phyloP scores from a whole-genome alignment of 2,888 invertebrate species.

The Noctuana brunneofusca region DNA sequence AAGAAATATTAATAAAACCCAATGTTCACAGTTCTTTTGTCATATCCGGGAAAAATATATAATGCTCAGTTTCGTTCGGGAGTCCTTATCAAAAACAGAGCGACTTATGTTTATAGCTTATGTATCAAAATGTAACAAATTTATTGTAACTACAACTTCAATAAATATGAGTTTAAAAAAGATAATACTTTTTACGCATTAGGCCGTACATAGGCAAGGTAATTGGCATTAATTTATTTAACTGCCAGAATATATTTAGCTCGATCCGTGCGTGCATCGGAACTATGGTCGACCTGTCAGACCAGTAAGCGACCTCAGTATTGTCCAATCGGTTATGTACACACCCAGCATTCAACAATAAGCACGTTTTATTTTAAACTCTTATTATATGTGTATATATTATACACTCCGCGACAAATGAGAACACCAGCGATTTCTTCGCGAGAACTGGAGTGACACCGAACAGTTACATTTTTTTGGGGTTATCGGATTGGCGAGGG shows the following conservation, averaged over 20 bases:
- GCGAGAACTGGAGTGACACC: constrained; percentile 45
- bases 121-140: neutral
- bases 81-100: constrained; percentile 57
- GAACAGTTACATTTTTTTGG: constrained; percentile 59
- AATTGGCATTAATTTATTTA: constrained; percentile 56
- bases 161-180: constrained; percentile 33
- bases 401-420: constrained; percentile 38
- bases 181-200: constrained; percentile 28
- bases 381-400: constrained; percentile 38
- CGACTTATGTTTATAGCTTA: neutral
- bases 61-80: constrained; percentile 58
- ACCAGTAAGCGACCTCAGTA: constrained; percentile 77
- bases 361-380: constrained; percentile 52
- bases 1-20: constrained; percentile 18
- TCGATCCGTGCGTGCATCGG: constrained; percentile 52
- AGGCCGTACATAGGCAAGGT: constrained; percentile 42
- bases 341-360: constrained; percentile 51
- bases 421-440: constrained; percentile 35
- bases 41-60: constrained; percentile 45
- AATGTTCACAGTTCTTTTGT: constrained; percentile 19
- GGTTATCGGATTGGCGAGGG: constrained; percentile 53
- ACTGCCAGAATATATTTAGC: constrained; percentile 43
- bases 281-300: constrained; percentile 64
- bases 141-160: neutral
- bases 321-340: constrained; percentile 58